These are phyloP conservation scores for Imbricaverruca yamaguchii DNA, from an alignment of 2,888 invertebrate genomes.

Conservation along the genomic window DNA sequence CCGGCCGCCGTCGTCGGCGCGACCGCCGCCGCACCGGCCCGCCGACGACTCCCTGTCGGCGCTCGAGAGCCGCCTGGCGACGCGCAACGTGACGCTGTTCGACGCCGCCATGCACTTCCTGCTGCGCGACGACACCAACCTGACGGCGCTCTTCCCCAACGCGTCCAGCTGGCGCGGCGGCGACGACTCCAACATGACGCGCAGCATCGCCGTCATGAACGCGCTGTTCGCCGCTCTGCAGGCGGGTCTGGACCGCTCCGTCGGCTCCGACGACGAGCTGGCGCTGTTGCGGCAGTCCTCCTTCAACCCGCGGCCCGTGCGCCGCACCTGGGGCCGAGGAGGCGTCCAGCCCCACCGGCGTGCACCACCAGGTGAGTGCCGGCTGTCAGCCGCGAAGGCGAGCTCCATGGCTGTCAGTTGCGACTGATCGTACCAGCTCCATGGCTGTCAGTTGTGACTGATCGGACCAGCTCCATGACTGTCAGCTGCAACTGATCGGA, in stretches of 20 bases:
- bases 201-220: constrained; percentile 12
- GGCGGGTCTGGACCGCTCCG: neutral
- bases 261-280: neutral
- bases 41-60: constrained; percentile 10
- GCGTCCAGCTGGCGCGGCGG: neutral
- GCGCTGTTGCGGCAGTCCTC: neutral
- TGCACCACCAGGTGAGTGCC: neutral
- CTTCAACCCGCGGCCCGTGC: neutral
- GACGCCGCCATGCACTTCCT: constrained; percentile 13
- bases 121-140: constrained; percentile 1
- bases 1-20: too few relatives aligned
- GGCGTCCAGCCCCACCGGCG: neutral
- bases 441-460: too few relatives aligned
- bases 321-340: neutral
- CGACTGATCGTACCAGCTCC: too few relatives aligned
- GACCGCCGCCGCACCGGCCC: neutral
- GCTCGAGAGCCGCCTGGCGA: neutral
- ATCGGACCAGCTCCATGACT: too few relatives aligned
- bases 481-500: too few relatives aligned
- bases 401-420: too few relatives aligned
- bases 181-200: constrained; percentile 12
- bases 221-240: constrained; percentile 1
- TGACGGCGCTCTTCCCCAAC: neutral
- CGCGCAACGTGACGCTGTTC: constrained; percentile 8
- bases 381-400: too few relatives aligned